Conservation (phyloP, 2,113 vertebrate species). For the Ploceus nigricollis region DNA sequence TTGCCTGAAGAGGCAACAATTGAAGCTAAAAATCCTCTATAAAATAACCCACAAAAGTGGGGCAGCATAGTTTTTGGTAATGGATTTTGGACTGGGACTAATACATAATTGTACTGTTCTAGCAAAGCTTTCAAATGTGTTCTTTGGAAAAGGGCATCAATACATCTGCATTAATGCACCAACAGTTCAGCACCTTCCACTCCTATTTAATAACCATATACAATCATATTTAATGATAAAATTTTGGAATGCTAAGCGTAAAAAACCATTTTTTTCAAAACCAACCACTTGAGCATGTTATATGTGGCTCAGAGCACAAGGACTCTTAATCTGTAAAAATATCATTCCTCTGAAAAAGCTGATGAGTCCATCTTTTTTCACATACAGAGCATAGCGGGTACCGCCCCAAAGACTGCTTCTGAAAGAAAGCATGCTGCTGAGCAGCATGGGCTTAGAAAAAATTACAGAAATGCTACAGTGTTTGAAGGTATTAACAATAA, state of each 20-base stretch:
- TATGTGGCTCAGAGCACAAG: not conserved
- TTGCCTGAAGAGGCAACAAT: not conserved
- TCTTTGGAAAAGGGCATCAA: not conserved
- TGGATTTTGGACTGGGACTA: not conserved
- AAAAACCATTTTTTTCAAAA: not conserved
- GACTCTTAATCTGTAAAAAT: not conserved
- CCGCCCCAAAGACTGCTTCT: not conserved
- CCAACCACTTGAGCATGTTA: not conserved
- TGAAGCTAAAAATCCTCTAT: not conserved
- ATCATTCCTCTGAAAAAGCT: not conserved
- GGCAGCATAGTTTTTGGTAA: not conserved
- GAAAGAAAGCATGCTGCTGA: not conserved
- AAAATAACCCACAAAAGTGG: not conserved
- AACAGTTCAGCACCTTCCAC: not conserved
- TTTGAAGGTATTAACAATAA: not conserved
- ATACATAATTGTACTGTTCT: not conserved
- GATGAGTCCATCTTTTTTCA: not conserved
- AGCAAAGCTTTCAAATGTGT: not conserved
- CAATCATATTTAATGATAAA: not conserved
- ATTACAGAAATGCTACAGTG: not conserved
- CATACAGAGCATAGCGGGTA: not conserved
- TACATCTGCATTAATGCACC: rapidly evolving
- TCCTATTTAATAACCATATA: not conserved
- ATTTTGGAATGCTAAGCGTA: not conserved
- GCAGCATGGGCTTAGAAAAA: not conserved